Conservation (phyloP, 2,797 vertebrate genomes). For the Cryptoblepharus egeriae region DNA sequence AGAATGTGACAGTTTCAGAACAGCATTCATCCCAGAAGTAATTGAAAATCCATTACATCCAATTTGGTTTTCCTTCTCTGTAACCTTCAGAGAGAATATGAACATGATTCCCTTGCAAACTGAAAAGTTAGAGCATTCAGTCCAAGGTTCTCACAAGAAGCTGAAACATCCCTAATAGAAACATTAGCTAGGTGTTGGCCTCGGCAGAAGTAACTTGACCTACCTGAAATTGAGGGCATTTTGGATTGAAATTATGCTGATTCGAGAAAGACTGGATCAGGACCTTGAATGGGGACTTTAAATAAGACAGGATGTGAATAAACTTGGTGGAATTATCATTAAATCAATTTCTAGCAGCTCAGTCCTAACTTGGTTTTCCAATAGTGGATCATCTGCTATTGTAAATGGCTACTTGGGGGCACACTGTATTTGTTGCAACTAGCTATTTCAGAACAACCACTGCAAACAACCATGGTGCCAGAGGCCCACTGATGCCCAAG, state of each 20-base stretch:
- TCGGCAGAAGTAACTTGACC: not conserved
- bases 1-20: slow-evolving; percentile 13
- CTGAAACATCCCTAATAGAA: not conserved
- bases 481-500: no score
- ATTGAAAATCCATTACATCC: slow-evolving; percentile 25
- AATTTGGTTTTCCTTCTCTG: not conserved
- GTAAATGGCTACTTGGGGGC: no score
- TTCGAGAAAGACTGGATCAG: not conserved
- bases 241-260: not conserved
- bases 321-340: no score
- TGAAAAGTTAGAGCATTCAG: slow-evolving; percentile 1
- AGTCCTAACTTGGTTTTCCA: no score
- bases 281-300: not conserved
- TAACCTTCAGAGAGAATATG: not conserved
- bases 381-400: no score
- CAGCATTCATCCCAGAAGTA: slow-evolving; percentile 13
- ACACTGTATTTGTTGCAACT: no score
- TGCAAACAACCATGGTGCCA: no score
- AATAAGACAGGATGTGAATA: no score
- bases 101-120: not conserved
- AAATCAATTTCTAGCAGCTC: no score
- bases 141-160: not conserved
- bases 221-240: not conserved
- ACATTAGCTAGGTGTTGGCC: not conserved
- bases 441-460: no score